Evolutionary conservation across 2,888 invertebrate species (phyloP).

Genomic region (Steromphala cineraria): DNA sequence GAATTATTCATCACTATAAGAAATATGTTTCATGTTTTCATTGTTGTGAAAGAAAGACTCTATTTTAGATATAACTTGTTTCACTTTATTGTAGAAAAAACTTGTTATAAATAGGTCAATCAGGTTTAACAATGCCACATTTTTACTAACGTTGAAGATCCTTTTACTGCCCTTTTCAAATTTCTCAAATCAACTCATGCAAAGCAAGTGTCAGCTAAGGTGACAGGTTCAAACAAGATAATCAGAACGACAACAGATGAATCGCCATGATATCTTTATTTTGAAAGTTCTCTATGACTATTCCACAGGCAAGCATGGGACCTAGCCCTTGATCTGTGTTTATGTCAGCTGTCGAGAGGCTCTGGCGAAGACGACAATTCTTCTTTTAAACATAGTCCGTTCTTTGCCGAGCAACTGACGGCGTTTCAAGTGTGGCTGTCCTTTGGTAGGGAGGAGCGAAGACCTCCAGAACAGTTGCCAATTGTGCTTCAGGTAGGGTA

Average conservation of each 20-base stretch:
- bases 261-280: too few species aligned
- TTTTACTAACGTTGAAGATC: too few species aligned
- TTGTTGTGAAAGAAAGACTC: background rate
- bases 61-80: background rate
- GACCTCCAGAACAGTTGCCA: conserved; percentile 95
- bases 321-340: conserved; percentile 93
- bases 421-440: conserved; percentile 97
- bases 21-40: background rate
- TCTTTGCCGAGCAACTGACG: conserved; percentile 97
- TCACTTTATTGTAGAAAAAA: background rate
- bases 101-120: too few species aligned
- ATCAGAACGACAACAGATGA: too few species aligned
- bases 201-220: too few species aligned
- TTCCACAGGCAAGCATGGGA: conserved; percentile 94
- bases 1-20: too few species aligned
- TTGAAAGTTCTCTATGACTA: background rate
- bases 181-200: too few species aligned
- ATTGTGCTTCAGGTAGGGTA: conserved; percentile 91
- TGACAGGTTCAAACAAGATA: too few species aligned
- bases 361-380: conserved; percentile 67
- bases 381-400: conserved; percentile 83
- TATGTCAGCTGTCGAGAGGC: conserved; percentile 87
- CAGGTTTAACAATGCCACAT: too few species aligned
- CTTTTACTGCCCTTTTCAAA: too few species aligned
- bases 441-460: conserved; percentile 85